Conservation (phyloP, 2,888 invertebrate genomes). For the Sesia apiformis region DNA sequence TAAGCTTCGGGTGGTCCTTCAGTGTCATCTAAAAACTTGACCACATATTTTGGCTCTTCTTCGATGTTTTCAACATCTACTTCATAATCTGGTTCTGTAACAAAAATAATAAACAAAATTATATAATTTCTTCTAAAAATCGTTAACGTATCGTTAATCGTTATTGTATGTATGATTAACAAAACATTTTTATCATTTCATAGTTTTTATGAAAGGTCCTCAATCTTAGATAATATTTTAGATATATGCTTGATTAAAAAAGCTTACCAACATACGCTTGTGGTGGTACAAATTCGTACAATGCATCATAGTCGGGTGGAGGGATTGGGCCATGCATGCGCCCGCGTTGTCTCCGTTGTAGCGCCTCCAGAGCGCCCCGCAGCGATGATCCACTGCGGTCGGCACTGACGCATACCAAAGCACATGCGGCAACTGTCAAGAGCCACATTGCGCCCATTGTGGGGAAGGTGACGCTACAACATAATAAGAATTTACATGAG, state of each 20-base stretch:
- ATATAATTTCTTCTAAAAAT: not conserved
- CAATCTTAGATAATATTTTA: too few species aligned
- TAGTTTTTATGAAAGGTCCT: too few species aligned
- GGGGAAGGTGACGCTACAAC: not conserved
- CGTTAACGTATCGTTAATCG: too few species aligned
- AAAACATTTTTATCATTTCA: not conserved
- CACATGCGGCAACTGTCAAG: constrained; percentile 30
- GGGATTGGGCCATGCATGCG: constrained; percentile 37
- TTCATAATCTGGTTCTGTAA: constrained; percentile 53
- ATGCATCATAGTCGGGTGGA: constrained; percentile 46
- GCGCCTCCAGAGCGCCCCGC: constrained; percentile 66
- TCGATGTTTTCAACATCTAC: constrained; percentile 50
- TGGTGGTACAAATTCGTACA: constrained; percentile 58
- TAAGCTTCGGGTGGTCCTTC: constrained; percentile 68
- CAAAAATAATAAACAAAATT: too few species aligned
- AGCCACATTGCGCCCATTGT: constrained; percentile 47
- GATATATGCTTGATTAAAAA: not conserved
- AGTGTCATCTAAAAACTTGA: constrained; percentile 49
- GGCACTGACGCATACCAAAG: constrained; percentile 27
- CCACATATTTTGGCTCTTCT: constrained; percentile 45
- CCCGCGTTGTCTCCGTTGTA: constrained; percentile 66
- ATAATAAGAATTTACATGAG: not conserved
- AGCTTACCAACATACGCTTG: constrained; percentile 47
- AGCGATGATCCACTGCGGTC: constrained; percentile 58
- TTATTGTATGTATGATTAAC: too few species aligned